These are phyloP conservation scores for Periophthalmodon schlosseri DNA, from an alignment of 2,113 vertebrate species.

Conservation along the genomic window DNA sequence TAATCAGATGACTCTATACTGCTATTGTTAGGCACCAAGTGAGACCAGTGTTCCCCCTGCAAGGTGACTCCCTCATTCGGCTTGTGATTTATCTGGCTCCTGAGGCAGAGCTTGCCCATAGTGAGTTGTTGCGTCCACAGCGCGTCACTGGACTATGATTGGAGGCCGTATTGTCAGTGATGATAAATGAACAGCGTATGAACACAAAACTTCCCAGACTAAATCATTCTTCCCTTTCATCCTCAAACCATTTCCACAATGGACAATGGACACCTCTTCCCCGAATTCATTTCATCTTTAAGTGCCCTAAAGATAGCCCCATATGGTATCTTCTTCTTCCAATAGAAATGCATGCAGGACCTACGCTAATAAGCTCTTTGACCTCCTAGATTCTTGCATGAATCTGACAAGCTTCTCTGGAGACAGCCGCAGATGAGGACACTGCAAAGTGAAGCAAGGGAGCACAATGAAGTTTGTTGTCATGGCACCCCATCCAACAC, in stretches of 20 bases:
- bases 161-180: constrained; percentile 23
- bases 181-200: constrained; percentile 40
- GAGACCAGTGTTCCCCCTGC: constrained; percentile 6
- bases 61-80: constrained; percentile 39
- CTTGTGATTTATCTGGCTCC: constrained; percentile 36
- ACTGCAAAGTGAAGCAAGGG: constrained; percentile 25
- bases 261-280: neutral
- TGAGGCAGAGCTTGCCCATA: neutral
- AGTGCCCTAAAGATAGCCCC: neutral
- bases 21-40: constrained; percentile 53
- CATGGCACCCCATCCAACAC: constrained; percentile 34
- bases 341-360: constrained; percentile 1
- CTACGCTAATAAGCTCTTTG: neutral
- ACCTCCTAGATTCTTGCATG: constrained; percentile 35
- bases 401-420: constrained; percentile 42
- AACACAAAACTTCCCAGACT: constrained; percentile 16
- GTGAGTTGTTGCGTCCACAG: constrained; percentile 1
- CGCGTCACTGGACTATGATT: constrained; percentile 15
- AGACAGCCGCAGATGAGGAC: constrained; percentile 24
- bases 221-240: constrained; percentile 10
- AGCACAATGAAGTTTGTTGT: constrained; percentile 42
- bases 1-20: constrained; percentile 45
- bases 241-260: constrained; percentile 1
- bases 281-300: neutral
- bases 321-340: neutral